A percentile compares a stretch with the other conserved stretches of the same genome.
Evolutionary conservation across 1,140 invertebrate species (phyloP).

Genomic region (Brachionus asplanchnoidis): DNA sequence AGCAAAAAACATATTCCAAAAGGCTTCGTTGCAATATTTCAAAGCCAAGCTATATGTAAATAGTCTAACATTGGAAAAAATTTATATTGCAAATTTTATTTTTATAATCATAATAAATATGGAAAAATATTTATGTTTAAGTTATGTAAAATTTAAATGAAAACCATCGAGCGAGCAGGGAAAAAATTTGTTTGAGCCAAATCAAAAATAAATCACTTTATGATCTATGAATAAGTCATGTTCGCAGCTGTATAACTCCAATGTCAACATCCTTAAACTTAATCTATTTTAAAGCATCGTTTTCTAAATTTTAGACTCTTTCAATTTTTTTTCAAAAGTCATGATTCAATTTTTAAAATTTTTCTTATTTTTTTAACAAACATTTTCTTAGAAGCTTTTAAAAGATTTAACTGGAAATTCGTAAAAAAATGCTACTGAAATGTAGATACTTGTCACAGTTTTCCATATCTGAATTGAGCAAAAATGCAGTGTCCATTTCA

Average conservation of each 20-base stretch:
- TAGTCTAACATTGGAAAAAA: not conserved
- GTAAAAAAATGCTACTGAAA: constrained; percentile 26
- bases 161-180: not conserved
- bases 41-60: not conserved
- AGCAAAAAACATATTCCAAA: not conserved
- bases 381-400: not conserved
- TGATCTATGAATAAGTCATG: not conserved
- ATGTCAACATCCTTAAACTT: not conserved
- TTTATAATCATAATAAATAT: not conserved
- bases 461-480: constrained; percentile 26
- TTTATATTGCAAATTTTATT: constrained; percentile 22
- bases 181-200: not conserved
- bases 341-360: not conserved
- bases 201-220: not conserved
- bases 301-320: too few relatives aligned
- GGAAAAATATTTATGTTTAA: not conserved
- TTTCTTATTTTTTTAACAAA: not conserved
- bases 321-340: too few relatives aligned
- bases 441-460: constrained; percentile 39
- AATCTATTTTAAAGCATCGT: not conserved
- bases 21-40: not conserved
- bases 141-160: not conserved
- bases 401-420: not conserved
- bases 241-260: not conserved
- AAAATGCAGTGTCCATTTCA: not conserved